Conservation (phyloP, 1,140 invertebrate species). For the Venturia canescens region DNA sequence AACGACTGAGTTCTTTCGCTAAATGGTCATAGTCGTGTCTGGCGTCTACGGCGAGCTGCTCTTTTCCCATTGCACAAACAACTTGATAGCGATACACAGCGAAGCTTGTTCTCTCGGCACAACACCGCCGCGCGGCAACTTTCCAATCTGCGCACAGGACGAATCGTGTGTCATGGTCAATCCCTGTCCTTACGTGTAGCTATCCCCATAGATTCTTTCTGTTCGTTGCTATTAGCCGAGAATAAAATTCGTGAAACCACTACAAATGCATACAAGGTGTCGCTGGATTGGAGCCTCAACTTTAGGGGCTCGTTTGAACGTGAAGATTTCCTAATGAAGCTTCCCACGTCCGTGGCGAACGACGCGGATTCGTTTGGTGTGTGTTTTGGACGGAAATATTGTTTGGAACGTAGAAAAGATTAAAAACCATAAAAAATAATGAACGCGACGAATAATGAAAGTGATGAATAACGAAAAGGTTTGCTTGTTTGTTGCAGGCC, state of each 20-base stretch:
- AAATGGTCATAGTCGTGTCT: not conserved
- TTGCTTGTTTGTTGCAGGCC: constrained; percentile 70
- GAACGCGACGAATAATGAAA: too few relatives aligned
- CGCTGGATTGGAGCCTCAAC: too few relatives aligned
- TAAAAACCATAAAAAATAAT: too few relatives aligned
- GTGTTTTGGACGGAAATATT: too few relatives aligned
- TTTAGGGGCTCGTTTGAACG: too few relatives aligned
- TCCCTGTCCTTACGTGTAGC: constrained; percentile 48
- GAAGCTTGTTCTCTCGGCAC: not conserved
- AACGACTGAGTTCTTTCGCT: constrained; percentile 50
- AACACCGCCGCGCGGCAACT: constrained; percentile 55
- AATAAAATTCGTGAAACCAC: not conserved
- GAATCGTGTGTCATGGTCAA: constrained; percentile 69
- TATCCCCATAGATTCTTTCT: constrained; percentile 13
- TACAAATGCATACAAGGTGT: too few relatives aligned
- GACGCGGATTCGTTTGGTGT: too few relatives aligned
- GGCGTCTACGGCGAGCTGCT: constrained; percentile 7
- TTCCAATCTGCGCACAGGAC: constrained; percentile 62
- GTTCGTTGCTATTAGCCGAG: constrained; percentile 20
- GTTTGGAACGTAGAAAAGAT: too few relatives aligned
- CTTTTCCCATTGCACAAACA: not conserved
- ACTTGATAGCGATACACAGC: constrained; percentile 20
- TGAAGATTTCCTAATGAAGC: too few relatives aligned
- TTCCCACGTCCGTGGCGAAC: too few relatives aligned
- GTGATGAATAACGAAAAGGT: too few relatives aligned